Percentiles rank a stretch among this genome's conserved stretches.
Evolutionary conservation across 2,113 vertebrate species (phyloP).

Genomic region (Eupsittula cactorum): DNA sequence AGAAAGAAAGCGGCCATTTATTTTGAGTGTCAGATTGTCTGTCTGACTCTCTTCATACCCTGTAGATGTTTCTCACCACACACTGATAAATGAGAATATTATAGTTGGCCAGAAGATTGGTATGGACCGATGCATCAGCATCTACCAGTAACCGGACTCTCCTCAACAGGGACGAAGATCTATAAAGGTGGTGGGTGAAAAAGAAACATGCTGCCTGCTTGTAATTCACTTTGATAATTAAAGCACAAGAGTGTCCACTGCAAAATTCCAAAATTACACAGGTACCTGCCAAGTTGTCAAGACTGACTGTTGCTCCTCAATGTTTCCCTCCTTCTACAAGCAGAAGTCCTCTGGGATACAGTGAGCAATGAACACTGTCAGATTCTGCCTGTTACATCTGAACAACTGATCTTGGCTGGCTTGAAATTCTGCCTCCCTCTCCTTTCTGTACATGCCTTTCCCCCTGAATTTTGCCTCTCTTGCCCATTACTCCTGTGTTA

Average conservation of each 20-base stretch:
- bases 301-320: neutral
- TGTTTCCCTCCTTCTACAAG: neutral
- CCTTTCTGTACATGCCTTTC: neutral
- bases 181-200: neutral
- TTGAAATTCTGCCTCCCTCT: neutral
- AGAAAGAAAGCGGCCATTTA: neutral
- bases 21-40: neutral
- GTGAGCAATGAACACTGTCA: neutral
- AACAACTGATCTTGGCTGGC: neutral
- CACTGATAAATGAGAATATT: neutral
- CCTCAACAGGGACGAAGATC: neutral
- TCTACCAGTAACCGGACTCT: neutral
- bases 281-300: neutral
- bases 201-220: neutral
- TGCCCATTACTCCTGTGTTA: neutral
- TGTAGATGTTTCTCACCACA: neutral
- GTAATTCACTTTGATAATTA: neutral
- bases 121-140: neutral
- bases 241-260: neutral
- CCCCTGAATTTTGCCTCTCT: neutral
- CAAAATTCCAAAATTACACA: neutral
- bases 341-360: neutral
- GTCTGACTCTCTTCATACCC: neutral
- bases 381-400: neutral
- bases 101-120: neutral